Percentiles rank a stretch among this genome's conserved stretches.
Evolutionary conservation across 2,113 vertebrate genomes (phyloP).

Genomic region (Columba livia): DNA sequence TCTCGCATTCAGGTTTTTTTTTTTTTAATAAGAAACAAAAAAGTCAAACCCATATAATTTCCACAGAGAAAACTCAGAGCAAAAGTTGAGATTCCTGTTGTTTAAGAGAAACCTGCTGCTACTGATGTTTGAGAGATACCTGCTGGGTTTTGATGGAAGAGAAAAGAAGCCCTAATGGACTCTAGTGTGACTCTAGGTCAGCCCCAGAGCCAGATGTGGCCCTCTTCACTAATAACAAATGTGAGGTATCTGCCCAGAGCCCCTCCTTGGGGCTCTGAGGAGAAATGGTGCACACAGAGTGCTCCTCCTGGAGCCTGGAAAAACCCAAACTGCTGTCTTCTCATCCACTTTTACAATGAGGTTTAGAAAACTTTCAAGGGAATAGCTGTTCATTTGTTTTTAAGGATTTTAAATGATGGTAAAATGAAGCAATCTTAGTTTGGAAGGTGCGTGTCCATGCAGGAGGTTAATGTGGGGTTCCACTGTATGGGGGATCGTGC

Average conservation of each 20-base stretch:
- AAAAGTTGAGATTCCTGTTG: not conserved
- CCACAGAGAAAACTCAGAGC: not conserved
- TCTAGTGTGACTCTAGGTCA: not conserved
- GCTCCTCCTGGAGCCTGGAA: not conserved
- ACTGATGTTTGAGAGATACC: not conserved
- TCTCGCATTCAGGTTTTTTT: not conserved
- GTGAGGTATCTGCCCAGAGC: not conserved
- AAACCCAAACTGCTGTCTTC: not conserved
- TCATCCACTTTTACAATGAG: not conserved
- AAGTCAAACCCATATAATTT: not conserved
- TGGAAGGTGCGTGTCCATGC: not conserved
- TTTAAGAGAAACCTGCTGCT: not conserved
- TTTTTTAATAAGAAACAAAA: not conserved
- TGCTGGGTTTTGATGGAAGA: not conserved
- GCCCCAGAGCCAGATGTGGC: not conserved
- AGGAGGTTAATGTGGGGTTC: not conserved
- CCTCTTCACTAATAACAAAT: not conserved
- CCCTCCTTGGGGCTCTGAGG: not conserved
- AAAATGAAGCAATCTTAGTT: not conserved
- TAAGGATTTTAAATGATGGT: not conserved
- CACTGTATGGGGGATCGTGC: rapidly evolving
- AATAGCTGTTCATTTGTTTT: not conserved
- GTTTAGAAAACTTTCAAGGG: not conserved
- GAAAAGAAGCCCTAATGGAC: not conserved
- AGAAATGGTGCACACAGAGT: not conserved